A percentile compares a stretch with the other conserved stretches of the same genome.
Evolutionary conservation across 2,113 vertebrate species (phyloP).

Genomic region (Merops nubicus): DNA sequence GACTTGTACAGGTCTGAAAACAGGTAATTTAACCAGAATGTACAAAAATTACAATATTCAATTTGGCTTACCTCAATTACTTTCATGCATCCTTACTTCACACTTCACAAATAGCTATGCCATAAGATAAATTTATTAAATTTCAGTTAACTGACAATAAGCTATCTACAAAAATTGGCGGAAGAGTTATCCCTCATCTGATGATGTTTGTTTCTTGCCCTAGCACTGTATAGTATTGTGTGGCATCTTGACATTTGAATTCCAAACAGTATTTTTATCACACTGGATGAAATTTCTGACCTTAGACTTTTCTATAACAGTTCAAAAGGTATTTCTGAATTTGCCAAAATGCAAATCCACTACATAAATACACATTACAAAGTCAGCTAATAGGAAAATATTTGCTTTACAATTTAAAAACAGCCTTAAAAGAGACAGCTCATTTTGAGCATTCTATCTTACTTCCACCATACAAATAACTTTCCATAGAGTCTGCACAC

Average conservation of each 20-base stretch:
- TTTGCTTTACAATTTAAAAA: background rate
- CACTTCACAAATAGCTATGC: background rate
- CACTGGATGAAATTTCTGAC: background rate
- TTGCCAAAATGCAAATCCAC: background rate
- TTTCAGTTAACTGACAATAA: background rate
- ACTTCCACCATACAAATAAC: background rate
- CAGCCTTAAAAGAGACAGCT: background rate
- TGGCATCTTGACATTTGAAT: background rate
- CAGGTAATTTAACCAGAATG: background rate
- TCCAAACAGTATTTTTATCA: background rate
- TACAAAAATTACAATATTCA: background rate
- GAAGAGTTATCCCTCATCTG: background rate
- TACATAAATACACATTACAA: background rate
- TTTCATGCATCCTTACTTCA: background rate
- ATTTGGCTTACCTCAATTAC: background rate
- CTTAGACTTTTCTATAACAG: background rate
- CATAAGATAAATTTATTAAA: background rate
- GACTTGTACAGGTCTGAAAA: background rate
- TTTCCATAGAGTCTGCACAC: background rate
- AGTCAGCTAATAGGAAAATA: background rate
- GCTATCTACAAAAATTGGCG: background rate
- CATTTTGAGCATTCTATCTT: background rate
- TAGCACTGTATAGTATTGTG: background rate
- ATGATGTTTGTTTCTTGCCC: background rate
- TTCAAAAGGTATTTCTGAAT: background rate